These are phyloP conservation scores for Allolobophora icterica DNA, from an alignment of 2,888 invertebrate genomes.

Conservation along the genomic window DNA sequence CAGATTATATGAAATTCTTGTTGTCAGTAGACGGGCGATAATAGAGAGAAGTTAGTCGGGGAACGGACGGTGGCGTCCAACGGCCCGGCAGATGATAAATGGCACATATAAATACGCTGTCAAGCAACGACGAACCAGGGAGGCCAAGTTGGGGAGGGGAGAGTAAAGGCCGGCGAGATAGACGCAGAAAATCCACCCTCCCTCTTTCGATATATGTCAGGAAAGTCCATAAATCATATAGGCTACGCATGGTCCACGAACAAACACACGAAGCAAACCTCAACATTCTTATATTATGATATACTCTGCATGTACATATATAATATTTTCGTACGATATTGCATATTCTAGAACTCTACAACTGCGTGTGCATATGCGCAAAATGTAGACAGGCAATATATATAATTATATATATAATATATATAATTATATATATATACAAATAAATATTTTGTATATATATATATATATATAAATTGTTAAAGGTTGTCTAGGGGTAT, in stretches of 20 bases:
- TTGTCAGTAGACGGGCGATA: background rate
- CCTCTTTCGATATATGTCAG: conserved; percentile 14
- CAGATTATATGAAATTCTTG: conserved; percentile 13
- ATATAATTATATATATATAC: too few species aligned
- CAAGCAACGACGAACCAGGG: background rate
- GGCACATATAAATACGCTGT: background rate
- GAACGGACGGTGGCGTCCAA: background rate
- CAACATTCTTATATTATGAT: background rate
- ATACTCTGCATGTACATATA: too few species aligned
- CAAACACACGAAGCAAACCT: background rate
- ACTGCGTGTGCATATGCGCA: too few species aligned
- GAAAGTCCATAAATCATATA: background rate
- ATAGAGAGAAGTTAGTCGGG: background rate
- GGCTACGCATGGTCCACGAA: background rate
- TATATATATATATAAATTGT: too few species aligned
- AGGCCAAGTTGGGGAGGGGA: background rate
- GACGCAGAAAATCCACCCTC: background rate
- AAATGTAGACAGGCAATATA: too few species aligned
- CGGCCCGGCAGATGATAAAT: background rate
- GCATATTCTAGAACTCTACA: too few species aligned
- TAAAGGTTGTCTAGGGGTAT: too few species aligned
- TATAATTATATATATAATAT: too few species aligned
- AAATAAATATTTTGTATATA: too few species aligned
- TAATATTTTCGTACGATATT: too few species aligned
- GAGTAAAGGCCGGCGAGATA: background rate